Evolutionary conservation across 2,888 invertebrate genomes (phyloP), one percentile per base, ranked within the genome.

Genomic region (Amblyjoppa fuscipennis): DNA sequence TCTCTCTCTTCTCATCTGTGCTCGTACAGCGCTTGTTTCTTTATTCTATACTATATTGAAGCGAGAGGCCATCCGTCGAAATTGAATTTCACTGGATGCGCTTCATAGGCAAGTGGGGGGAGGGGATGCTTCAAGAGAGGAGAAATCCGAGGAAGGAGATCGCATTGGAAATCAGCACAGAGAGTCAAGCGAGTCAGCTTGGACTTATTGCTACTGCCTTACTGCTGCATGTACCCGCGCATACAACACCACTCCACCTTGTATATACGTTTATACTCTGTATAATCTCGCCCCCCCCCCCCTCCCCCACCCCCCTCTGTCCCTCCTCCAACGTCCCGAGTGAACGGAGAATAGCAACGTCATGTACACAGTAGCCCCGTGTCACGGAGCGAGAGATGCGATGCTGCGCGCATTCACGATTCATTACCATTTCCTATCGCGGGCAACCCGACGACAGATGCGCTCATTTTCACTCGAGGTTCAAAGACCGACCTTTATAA

Each of bases 381-480:
- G 25, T 25, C 38, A 20, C 20, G 38, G 51, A 68, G 77, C 20
- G 76, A 82, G 82, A 83, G 77, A 78, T 73, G 83, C 83, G 64
- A 64, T 68, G 75, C 75, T 64, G 78, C 81, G 85, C 77, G 81
- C 78, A 85, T 81, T 85, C 85, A 85, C 85, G 81, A 85, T 85
- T 81, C 85, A 84, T 86, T 84, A 82, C 84, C 86, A 86, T 86
- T 86, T 86, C 86, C 84, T 82, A 86, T 83, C 84, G 85, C 85
- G 81, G 85, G 78, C 78, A 68, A 77, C 76, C 59, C 68, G 78
- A 75, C 80, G 84, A 87, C 80, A 88, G 88, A 88, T 88, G 87
- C 87, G 86, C 85, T 88, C 86, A 87, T 88, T 88, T 88, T 88
- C 87, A 87, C 88, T 88, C 83, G 85, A 82, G 84, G 87, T 88